Evolutionary conservation across 2,797 vertebrate genomes (phyloP).

Genomic region (Carcharodon carcharias): DNA sequence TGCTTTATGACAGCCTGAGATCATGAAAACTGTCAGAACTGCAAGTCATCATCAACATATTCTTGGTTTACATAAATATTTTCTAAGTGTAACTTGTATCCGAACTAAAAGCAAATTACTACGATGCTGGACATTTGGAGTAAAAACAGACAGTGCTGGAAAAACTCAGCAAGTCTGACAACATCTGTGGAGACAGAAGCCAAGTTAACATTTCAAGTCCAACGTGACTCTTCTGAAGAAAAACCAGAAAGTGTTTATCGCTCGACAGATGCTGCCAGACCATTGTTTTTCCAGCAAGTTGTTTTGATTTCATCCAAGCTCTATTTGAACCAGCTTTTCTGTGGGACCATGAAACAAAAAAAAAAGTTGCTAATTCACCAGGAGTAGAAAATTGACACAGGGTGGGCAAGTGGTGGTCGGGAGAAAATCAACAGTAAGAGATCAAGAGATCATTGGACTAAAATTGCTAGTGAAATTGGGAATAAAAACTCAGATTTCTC

Average conservation of each 20-base stretch:
- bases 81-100: neutral
- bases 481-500: neutral
- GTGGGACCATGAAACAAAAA: neutral
- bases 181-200: too few relatives aligned
- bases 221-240: too few relatives aligned
- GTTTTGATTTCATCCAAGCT: too few relatives aligned
- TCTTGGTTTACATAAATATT: neutral
- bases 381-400: neutral
- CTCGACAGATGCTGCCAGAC: too few relatives aligned
- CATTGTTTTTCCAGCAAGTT: too few relatives aligned
- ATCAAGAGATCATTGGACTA: neutral
- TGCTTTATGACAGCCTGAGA: neutral
- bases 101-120: neutral
- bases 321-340: neutral
- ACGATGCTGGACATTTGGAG: too few relatives aligned
- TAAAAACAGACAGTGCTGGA: too few relatives aligned
- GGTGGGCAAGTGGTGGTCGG: too few relatives aligned
- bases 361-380: neutral
- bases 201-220: too few relatives aligned
- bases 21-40: neutral
- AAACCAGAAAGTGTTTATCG: too few relatives aligned
- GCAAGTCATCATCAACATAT: neutral
- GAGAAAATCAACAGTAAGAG: neutral
- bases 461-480: neutral
- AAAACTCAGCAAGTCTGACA: too few relatives aligned